Base-by-base conservation (phyloP, 35 echinoderm and acorn worm species). In the Patiria miniata region DNA sequence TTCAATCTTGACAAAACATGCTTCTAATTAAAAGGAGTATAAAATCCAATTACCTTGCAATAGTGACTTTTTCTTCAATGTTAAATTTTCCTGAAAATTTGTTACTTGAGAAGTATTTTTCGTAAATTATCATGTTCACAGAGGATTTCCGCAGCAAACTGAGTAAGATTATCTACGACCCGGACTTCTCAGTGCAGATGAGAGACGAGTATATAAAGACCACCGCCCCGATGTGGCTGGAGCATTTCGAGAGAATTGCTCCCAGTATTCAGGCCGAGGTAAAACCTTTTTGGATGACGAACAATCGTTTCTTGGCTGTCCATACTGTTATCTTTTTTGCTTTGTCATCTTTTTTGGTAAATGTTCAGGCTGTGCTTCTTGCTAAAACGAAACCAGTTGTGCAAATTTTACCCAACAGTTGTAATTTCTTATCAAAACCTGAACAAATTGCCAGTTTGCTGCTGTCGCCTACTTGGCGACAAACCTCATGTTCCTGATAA, bases 61-160 rank as follows among this genome's bases (percentile, higher is more conserved):
- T n/a, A n/a, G n/a, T n/a, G n/a, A n/a, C n/a, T n/a, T n/a, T n/a
- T n/a, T n/a, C n/a, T n/a, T n/a, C n/a, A n/a, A n/a, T n/a, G n/a
- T n/a, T n/a, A n/a, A n/a, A n/a, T n/a, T n/a, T n/a, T n/a, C n/a
- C n/a, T n/a, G n/a, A n/a, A n/a, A n/a, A n/a, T n/a, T n/a, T n/a
- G n/a, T n/a, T n/a, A n/a, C n/a, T n/a, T n/a, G n/a, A n/a, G n/a
- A n/a, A n/a, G n/a, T n/a, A n/a, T n/a, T n/a, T n/a, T n/a, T n/a
- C n/a, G n/a, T n/a, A n/a, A n/a, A n/a, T 73, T 86, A 73, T 68
- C 65, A 17, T 44, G 82, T 61, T 65, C 83, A 39, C 44, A 97
- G 95, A 97, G 88, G 95, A 97, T 51, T 82, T 92, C 59, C 37
- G 77, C 2, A 90, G 73, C 59, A 97, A 97, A 81, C 22, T 97